Conservation (phyloP, 2,113 vertebrate species). For the Cyphomyrus discorhynchus region DNA sequence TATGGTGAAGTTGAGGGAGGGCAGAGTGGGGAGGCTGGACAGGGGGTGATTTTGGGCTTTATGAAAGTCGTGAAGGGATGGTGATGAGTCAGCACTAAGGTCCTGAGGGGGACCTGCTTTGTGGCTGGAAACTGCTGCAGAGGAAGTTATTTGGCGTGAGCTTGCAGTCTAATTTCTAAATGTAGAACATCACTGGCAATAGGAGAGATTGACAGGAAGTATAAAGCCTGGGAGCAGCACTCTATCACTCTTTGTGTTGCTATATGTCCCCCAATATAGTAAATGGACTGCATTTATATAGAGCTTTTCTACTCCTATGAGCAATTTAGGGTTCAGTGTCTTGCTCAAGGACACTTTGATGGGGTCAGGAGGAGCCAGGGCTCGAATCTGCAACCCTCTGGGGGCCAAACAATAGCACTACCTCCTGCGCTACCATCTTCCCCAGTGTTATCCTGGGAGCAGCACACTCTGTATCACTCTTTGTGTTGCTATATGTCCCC, state of each 20-base stretch:
- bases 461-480: not conserved
- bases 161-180: not conserved
- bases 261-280: not conserved
- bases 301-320: too few species aligned
- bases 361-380: too few species aligned
- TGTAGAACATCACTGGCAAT: not conserved
- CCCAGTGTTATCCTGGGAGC: not conserved
- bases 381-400: too few species aligned
- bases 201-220: not conserved
- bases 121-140: not conserved
- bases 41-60: not conserved
- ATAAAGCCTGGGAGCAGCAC: not conserved
- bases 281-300: too few species aligned
- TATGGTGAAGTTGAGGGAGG: not conserved
- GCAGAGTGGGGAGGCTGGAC: not conserved
- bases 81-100: not conserved
- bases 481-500: not conserved
- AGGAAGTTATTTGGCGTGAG: not conserved
- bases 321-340: too few species aligned
- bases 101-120: not conserved
- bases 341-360: too few species aligned
- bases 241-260: not conserved
- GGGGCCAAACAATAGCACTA: too few species aligned
- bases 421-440: too few species aligned
- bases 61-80: not conserved